Evolutionary conservation across 2,113 vertebrate species (phyloP).

Genomic region (human): DNA sequence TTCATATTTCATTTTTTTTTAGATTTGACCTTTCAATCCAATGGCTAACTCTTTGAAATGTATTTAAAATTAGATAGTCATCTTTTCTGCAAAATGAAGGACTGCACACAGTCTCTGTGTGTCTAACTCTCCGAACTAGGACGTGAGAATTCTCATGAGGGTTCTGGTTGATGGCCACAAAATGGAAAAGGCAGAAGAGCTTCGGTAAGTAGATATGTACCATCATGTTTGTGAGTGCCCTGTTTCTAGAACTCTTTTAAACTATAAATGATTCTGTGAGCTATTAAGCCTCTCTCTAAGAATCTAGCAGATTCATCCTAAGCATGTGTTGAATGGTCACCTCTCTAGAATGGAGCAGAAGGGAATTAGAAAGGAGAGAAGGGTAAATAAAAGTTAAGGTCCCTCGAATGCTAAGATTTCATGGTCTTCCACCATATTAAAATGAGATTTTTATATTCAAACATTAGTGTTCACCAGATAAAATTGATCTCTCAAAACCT

Average conservation of each 20-base stretch:
- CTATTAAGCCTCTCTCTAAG: background rate
- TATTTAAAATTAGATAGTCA: conserved; percentile 10
- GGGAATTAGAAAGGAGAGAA: background rate
- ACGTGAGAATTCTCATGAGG: background rate
- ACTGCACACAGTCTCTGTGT: background rate
- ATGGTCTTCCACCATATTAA: background rate
- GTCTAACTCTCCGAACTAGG: background rate
- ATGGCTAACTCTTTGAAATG: conserved; percentile 37
- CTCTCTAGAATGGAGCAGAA: background rate
- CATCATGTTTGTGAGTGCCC: rapidly evolving
- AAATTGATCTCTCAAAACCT: background rate
- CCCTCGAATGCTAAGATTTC: background rate
- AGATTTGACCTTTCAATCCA: conserved; percentile 37
- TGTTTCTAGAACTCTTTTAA: background rate
- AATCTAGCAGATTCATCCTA: background rate
- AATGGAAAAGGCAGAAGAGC: background rate
- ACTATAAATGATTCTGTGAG: background rate
- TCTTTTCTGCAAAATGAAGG: conserved; percentile 43
- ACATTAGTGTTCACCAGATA: background rate
- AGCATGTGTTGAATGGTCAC: background rate
- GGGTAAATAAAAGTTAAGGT: background rate
- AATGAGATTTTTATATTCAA: background rate
- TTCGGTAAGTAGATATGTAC: background rate
- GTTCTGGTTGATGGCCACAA: background rate
- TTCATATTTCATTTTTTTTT: conserved; percentile 57